These are phyloP conservation scores for Malaclemys terrapin DNA, from an alignment of 2,113 vertebrate genomes.

Conservation along the genomic window DNA sequence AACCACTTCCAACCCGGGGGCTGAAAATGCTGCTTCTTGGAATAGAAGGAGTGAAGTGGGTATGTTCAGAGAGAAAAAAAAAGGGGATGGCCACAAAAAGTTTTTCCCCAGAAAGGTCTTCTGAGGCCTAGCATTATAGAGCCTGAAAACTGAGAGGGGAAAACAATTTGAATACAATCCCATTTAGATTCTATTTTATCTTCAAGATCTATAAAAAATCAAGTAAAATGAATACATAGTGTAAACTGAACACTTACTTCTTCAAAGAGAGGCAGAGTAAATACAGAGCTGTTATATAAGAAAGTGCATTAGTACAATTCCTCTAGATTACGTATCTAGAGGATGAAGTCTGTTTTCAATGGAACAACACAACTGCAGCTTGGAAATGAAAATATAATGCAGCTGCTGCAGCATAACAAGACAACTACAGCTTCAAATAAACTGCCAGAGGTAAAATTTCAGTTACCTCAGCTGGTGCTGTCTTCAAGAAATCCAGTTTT, in stretches of 20 bases:
- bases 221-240: neutral
- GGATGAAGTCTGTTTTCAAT: constrained; percentile 3
- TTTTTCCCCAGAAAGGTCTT: neutral
- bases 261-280: constrained; percentile 22
- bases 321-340: constrained; percentile 10
- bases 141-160: constrained; percentile 16
- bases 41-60: neutral
- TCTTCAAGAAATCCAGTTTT: constrained; percentile 69
- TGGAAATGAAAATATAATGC: constrained; percentile 42
- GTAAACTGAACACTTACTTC: neutral
- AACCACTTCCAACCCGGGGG: neutral
- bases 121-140: neutral
- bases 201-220: neutral
- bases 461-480: constrained; percentile 52
- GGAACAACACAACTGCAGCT: constrained; percentile 32
- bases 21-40: neutral
- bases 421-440: constrained; percentile 42
- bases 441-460: constrained; percentile 58
- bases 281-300: constrained; percentile 50
- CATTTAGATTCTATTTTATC: constrained; percentile 25
- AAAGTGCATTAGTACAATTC: constrained; percentile 43
- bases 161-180: neutral
- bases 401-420: constrained; percentile 27
- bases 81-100: neutral
- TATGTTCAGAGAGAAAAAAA: neutral